Evolutionary conservation across 2,113 vertebrate species (phyloP).

Genomic region (Notechis scutatus): DNA sequence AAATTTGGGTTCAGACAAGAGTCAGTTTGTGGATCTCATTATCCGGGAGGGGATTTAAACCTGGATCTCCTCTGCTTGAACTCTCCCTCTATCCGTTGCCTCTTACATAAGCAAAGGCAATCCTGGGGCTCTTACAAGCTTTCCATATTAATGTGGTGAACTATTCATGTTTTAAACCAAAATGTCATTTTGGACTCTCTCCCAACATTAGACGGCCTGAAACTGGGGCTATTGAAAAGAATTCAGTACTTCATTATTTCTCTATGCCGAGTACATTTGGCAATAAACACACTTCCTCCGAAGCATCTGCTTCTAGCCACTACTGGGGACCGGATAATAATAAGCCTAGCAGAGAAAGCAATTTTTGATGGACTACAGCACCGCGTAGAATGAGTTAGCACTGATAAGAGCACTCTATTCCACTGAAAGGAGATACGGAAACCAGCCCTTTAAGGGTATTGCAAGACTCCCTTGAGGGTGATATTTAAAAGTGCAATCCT

Average conservation of each 20-base stretch:
- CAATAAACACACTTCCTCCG: neutral
- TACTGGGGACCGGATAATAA: conserved; percentile 13
- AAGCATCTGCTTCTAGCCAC: conserved; percentile 8
- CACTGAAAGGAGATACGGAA: neutral
- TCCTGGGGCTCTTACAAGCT: neutral
- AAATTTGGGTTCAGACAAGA: neutral
- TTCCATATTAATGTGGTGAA: neutral
- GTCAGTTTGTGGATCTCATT: too few relatives aligned
- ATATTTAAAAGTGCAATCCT: neutral
- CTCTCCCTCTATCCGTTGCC: neutral
- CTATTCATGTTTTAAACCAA: neutral
- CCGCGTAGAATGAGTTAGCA: neutral
- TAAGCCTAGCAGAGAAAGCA: neutral
- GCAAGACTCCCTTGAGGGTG: neutral
- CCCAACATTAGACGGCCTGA: neutral
- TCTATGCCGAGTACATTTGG: neutral
- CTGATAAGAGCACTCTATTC: neutral
- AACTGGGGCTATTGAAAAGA: conserved; percentile 9
- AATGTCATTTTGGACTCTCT: neutral
- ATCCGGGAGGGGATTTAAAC: neutral
- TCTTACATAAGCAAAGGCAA: neutral
- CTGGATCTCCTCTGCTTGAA: neutral
- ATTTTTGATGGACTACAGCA: neutral
- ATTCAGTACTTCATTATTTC: conserved; percentile 9
- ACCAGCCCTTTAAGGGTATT: neutral